phyloP scores from a whole-genome alignment of 2,888 invertebrate genomes.

The Parascotia fuliginaria region DNA sequence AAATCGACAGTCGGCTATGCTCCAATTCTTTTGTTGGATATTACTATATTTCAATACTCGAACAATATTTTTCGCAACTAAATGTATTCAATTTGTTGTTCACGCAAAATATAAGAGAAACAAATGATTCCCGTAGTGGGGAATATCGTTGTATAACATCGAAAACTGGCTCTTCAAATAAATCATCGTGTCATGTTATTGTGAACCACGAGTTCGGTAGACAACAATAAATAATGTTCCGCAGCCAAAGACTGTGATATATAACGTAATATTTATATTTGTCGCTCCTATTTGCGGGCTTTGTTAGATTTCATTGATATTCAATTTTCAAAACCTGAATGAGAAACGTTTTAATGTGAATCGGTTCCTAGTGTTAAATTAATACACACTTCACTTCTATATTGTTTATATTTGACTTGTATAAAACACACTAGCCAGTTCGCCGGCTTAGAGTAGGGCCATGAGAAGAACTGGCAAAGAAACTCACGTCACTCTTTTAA shows the following conservation, averaged over 20 bases:
- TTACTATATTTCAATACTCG: too few species aligned
- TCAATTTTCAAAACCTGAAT: background rate
- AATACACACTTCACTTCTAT: too few species aligned
- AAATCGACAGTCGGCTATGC: too few species aligned
- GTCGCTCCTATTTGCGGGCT: background rate
- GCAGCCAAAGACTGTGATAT: background rate
- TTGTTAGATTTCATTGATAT: background rate
- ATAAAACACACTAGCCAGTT: too few species aligned
- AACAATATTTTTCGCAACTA: background rate
- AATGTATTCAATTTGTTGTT: background rate
- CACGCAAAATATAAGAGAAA: conserved; percentile 2
- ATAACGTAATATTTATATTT: background rate
- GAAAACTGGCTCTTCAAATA: conserved; percentile 2
- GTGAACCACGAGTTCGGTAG: background rate
- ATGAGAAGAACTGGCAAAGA: too few species aligned
- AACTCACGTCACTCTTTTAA: too few species aligned
- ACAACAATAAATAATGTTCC: conserved; percentile 7
- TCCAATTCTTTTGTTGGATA: too few species aligned
- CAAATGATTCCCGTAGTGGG: background rate
- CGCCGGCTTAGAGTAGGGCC: too few species aligned
- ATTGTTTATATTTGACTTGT: too few species aligned
- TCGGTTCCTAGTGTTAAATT: too few species aligned
- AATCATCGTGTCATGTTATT: conserved; percentile 12
- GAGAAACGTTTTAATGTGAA: background rate
- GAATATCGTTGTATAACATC: conserved; percentile 4